Base-by-base conservation (phyloP, 92 coral and sea anemone genomes). In the Pocillopora meandrina region DNA sequence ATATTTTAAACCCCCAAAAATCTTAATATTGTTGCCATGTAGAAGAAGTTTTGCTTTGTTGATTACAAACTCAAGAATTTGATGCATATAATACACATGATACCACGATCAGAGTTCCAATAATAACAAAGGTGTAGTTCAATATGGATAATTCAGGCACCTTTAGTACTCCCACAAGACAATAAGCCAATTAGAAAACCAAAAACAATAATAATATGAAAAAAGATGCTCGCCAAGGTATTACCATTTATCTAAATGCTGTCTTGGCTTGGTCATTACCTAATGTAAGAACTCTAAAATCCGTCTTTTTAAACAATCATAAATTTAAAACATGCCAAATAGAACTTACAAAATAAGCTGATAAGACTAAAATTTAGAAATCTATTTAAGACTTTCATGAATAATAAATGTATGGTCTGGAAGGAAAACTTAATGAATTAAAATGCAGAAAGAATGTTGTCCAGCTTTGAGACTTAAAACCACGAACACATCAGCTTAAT, bases 381-480 rank as follows among this genome's bases (percentile, higher is more conserved):
- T 10, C 20, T 68, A 81, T 56, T 79, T 65, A 52, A 19, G 68
- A 59, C 85, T 31, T 56, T 71, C 85, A 81, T 81, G 17, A 81
- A 81, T 81, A 81, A 81, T 81, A 81, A 81, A 81, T 81, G 10
- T 11, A 33, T 35, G 42, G 56, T 26, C 23, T 59, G 52, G n/a
- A 10, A 71, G 61, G 34, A 81, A 71, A 69, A 81, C 56, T 58
- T 70, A 71, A n/a, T 26, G 36, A n/a, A 59, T 81, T 58, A 33
- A 56, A 56, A 69, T 65, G 66, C 59, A 13, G 10, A 20, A 52
- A 17, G 73, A 57, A 56, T 69, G 6, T 70, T 59, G 57, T 34
- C 14, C 33, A 65, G 13, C 9, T 11, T 58, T 23, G 35, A 57
- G 69, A 55, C 21, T 26, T 34, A 21, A 59, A 59, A 34, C 56